These are phyloP conservation scores for Drosophila mulleri DNA, from an alignment of 2,888 invertebrate species.

Conservation along the genomic window DNA sequence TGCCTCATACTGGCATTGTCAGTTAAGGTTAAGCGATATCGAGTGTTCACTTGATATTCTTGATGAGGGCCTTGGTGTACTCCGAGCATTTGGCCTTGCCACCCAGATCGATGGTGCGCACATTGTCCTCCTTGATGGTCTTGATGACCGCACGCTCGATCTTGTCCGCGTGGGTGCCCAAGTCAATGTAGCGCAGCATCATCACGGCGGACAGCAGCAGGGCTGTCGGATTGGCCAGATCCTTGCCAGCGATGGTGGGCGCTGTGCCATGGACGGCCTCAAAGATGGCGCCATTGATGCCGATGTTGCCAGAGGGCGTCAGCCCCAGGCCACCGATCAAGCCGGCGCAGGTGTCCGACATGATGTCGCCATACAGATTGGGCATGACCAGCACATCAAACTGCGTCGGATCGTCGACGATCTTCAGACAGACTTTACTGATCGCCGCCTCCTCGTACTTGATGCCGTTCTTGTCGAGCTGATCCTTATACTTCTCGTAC, in stretches of 20 bases:
- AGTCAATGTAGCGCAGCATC: constrained; percentile 97
- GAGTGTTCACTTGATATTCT: constrained; percentile 45
- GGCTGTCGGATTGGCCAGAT: constrained; percentile 99
- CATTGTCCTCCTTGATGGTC: constrained; percentile 93
- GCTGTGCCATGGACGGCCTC: constrained; percentile 99
- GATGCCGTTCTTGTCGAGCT: constrained; percentile 88
- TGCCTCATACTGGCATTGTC: background rate
- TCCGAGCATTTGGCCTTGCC: constrained; percentile 98
- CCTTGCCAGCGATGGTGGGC: constrained; percentile 98
- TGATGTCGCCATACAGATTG: constrained; percentile 98
- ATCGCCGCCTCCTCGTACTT: constrained; percentile 98
- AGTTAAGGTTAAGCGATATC: background rate
- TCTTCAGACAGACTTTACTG: constrained; percentile 98
- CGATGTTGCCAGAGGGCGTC: constrained; percentile 99
- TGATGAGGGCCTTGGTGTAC: constrained; percentile 90
- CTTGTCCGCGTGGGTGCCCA: constrained; percentile 90
- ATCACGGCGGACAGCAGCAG: constrained; percentile 97
- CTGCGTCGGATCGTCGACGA: constrained; percentile 96
- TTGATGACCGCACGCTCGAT: constrained; percentile 93
- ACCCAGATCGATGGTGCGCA: constrained; percentile 96
- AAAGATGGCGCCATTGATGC: constrained; percentile 97
- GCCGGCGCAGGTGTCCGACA: constrained; percentile 99
- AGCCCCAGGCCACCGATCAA: constrained; percentile 98
- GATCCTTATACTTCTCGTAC: constrained; percentile 90
- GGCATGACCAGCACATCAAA: constrained; percentile 99